phyloP scores from a whole-genome alignment of 2,113 vertebrate genomes.

The Emydocephalus ijimae region DNA sequence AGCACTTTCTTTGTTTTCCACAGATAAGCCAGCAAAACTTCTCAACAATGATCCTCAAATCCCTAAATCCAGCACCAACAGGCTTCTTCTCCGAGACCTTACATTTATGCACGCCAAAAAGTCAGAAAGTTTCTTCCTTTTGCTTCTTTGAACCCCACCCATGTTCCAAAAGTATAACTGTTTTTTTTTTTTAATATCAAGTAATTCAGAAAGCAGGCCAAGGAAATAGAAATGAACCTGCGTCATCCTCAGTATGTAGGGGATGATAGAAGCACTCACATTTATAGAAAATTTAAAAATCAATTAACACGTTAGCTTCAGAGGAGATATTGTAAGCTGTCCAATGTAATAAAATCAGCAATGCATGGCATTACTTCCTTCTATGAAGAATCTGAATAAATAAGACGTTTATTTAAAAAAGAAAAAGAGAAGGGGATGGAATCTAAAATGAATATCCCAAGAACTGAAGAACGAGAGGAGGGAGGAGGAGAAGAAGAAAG shows the following conservation, averaged over 20 bases:
- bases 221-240: conserved; percentile 5
- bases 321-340: conserved; percentile 71
- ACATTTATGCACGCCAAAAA: background rate
- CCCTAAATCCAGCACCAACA: accelerated
- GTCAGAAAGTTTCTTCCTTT: background rate
- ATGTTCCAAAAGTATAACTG: background rate
- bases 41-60: background rate
- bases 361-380: conserved; percentile 70
- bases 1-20: background rate
- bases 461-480: conserved; percentile 63
- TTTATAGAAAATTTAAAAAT: conserved; percentile 70
- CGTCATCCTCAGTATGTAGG: conserved; percentile 29
- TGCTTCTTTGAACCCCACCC: background rate
- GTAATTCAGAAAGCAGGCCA: background rate
- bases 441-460: conserved; percentile 76
- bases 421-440: conserved; percentile 55
- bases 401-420: conserved; percentile 66
- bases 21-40: background rate
- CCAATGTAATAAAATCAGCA: conserved; percentile 76
- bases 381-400: conserved; percentile 75
- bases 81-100: background rate
- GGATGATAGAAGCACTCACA: conserved; percentile 49
- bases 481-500: conserved; percentile 68
- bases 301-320: conserved; percentile 70
- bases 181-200: background rate